phyloP scores from a whole-genome alignment of 2,113 vertebrate genomes.

The Lepisosteus oculatus region DNA sequence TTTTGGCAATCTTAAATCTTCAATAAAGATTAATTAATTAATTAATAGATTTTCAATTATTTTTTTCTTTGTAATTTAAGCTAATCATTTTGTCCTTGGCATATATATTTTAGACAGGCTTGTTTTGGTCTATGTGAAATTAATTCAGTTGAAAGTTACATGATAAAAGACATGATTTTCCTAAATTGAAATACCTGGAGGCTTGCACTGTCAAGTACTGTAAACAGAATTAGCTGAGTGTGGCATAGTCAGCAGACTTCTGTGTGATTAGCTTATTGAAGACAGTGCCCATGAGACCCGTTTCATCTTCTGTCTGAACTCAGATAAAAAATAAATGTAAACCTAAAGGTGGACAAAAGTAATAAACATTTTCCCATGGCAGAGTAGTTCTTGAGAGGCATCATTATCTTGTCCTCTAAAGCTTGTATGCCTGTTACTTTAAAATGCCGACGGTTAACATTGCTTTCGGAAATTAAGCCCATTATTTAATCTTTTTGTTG shows the following conservation, averaged over 20 bases:
- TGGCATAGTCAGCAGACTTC: background rate
- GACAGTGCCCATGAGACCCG: constrained; percentile 31
- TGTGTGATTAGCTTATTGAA: constrained; percentile 13
- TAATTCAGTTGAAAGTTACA: too few species aligned
- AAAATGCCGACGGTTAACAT: constrained; percentile 24
- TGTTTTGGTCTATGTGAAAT: too few species aligned
- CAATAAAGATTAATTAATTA: too few species aligned
- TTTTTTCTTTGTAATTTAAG: too few species aligned
- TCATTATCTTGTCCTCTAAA: constrained; percentile 35
- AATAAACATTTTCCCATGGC: constrained; percentile 19
- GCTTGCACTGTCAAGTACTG: constrained; percentile 24
- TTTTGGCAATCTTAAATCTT: too few species aligned
- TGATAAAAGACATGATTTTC: background rate
- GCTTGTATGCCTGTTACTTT: constrained; percentile 18
- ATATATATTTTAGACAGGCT: too few species aligned
- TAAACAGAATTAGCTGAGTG: constrained; percentile 21
- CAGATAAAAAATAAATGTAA: too few species aligned
- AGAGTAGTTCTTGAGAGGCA: constrained; percentile 29
- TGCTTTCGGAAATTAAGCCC: too few species aligned
- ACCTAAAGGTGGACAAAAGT: constrained; percentile 27
- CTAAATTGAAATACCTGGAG: constrained; percentile 2
- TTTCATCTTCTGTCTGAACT: constrained; percentile 28
- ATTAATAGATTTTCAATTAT: too few species aligned
- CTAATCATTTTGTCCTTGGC: too few species aligned
- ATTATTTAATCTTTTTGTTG: too few species aligned